A percentile compares a stretch with the other conserved stretches of the same genome.
These are phyloP conservation scores for Lytechinus pictus DNA, from an alignment of 35 echinoderm and acorn worm genomes.

Conservation along the genomic window DNA sequence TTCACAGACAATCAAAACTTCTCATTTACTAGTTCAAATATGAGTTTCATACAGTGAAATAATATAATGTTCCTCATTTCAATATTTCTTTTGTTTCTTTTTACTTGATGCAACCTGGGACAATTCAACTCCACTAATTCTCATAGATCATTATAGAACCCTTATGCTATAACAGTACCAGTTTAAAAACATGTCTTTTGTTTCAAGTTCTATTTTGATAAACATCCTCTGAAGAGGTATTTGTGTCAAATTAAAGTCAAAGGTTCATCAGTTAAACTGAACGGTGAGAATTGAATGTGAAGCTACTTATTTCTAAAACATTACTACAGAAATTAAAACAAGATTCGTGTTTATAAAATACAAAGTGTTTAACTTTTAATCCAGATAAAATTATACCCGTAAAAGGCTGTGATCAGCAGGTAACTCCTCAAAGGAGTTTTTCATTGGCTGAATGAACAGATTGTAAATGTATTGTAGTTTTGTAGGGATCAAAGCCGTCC, in stretches of 20 bases:
- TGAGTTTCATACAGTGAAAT: no score
- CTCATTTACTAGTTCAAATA: no score
- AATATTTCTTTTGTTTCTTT: not conserved
- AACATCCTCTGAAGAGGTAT: not conserved
- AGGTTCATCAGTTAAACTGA: not conserved
- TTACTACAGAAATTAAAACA: not conserved
- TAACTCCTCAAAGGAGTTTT: no score
- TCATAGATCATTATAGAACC: not conserved
- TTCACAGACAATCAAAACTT: no score
- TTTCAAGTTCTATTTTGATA: not conserved
- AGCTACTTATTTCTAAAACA: not conserved
- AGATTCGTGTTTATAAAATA: not conserved
- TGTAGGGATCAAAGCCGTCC: no score
- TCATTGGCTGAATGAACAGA: no score
- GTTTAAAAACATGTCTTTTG: not conserved
- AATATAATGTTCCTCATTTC: not conserved
- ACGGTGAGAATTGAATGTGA: not conserved
- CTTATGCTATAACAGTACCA: no score
- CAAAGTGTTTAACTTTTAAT: no score
- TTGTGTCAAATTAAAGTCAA: not conserved
- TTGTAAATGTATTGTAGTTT: no score
- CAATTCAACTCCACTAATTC: not conserved
- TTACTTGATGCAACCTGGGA: not conserved
- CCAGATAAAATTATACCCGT: no score
- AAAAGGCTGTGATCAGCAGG: no score